Conservation (phyloP, 2,888 invertebrate species). For the Marasmarcha lunaedactyla region DNA sequence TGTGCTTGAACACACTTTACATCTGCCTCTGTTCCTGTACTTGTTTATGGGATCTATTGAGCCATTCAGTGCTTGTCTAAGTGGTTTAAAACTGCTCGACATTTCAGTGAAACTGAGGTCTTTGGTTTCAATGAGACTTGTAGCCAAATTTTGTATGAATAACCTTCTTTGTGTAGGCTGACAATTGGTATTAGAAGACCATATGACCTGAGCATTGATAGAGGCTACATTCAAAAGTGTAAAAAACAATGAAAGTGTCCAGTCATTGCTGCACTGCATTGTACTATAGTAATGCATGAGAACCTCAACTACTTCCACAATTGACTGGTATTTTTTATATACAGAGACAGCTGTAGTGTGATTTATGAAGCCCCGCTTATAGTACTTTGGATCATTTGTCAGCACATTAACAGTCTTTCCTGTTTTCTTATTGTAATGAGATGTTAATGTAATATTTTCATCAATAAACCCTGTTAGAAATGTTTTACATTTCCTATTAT, state of each 20-base stretch:
- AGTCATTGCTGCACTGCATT: conserved; percentile 51
- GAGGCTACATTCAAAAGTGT: conserved; percentile 52
- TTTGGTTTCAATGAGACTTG: conserved; percentile 32
- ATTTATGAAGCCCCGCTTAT: conserved; percentile 33
- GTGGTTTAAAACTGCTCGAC: too few species aligned
- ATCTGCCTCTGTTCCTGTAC: conserved; percentile 32
- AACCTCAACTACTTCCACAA: conserved; percentile 49
- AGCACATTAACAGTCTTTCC: conserved; percentile 38
- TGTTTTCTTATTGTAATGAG: conserved; percentile 35
- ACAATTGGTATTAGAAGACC: conserved; percentile 32
- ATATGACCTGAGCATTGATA: conserved; percentile 54
- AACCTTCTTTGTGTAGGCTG: conserved; percentile 31
- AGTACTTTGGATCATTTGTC: conserved; percentile 45
- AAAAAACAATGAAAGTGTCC: conserved; percentile 52
- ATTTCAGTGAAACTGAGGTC: too few species aligned
- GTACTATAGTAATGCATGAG: conserved; percentile 58
- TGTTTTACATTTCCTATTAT: conserved; percentile 31
- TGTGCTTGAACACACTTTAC: conserved; percentile 34
- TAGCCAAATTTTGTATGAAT: conserved; percentile 45
- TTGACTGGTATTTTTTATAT: conserved; percentile 47
- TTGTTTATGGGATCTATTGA: too few species aligned
- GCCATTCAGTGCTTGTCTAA: too few species aligned
- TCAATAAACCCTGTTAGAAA: conserved; percentile 45
- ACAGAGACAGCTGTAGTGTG: conserved; percentile 35
- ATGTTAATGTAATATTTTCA: conserved; percentile 35